These are phyloP conservation scores for Tamias sibiricus DNA, from an alignment of 2,113 vertebrate genomes.

Conservation along the genomic window DNA sequence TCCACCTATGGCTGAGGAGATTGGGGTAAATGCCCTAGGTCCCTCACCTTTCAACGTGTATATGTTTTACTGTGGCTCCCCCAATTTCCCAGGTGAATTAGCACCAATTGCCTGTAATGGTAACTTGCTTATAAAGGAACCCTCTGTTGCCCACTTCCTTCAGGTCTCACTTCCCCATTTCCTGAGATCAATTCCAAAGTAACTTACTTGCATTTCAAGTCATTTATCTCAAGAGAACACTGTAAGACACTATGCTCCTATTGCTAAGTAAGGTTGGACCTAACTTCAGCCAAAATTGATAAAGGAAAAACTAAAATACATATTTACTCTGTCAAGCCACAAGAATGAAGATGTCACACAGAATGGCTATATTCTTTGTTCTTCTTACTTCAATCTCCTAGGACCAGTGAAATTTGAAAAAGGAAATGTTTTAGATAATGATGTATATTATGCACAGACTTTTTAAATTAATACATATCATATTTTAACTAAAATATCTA, in stretches of 20 bases:
- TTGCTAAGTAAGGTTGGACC: slow-evolving; percentile 10
- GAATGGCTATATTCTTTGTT: not conserved
- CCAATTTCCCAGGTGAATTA: not conserved
- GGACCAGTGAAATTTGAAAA: not conserved
- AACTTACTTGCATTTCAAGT: not conserved
- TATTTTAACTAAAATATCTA: not conserved
- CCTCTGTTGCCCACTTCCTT: not conserved
- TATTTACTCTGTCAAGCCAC: not conserved
- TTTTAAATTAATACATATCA: not conserved
- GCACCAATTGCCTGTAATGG: not conserved
- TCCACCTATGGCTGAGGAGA: not conserved
- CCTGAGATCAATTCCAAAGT: not conserved
- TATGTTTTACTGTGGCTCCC: not conserved
- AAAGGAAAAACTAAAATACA: not conserved
- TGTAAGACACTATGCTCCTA: not conserved
- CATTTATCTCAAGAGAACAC: not conserved
- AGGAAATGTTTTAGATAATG: not conserved
- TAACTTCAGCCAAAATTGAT: not conserved
- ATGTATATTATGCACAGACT: not conserved
- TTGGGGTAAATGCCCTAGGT: not conserved
- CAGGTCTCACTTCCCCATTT: not conserved
- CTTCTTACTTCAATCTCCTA: not conserved
- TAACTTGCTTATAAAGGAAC: not conserved
- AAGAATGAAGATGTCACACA: not conserved
- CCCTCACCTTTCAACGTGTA: not conserved